Conservation (phyloP, 1,140 invertebrate species). For the Bombus pyrosoma region DNA sequence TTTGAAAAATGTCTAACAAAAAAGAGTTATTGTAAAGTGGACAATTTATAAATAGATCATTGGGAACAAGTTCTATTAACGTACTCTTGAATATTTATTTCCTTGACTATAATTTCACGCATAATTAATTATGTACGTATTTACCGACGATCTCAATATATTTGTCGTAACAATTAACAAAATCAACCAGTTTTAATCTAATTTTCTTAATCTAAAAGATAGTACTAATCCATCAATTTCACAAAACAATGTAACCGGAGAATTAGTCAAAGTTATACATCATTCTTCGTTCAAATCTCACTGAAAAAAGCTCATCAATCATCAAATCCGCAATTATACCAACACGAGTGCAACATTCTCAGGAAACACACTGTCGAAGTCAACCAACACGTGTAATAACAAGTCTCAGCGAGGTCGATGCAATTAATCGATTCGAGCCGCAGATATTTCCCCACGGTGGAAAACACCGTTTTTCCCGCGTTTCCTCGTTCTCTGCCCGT, state of each 20-base stretch:
- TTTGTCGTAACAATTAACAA: too few relatives aligned
- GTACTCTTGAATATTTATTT: neutral
- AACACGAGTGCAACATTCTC: neutral
- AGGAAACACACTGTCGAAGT: neutral
- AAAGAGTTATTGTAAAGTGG: neutral
- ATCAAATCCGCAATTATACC: neutral
- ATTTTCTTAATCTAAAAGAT: too few relatives aligned
- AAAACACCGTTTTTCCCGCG: conserved; percentile 36
- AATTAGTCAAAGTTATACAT: neutral
- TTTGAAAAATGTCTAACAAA: neutral
- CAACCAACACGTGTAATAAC: neutral
- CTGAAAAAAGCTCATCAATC: neutral
- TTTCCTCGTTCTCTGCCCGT: conserved; percentile 21
- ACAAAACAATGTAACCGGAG: too few relatives aligned
- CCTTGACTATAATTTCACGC: neutral
- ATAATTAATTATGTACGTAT: too few relatives aligned
- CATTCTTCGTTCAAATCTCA: neutral
- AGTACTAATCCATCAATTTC: too few relatives aligned
- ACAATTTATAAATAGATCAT: neutral
- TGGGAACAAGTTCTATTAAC: neutral
- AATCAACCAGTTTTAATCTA: too few relatives aligned
- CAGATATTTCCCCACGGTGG: neutral
- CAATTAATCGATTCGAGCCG: conserved; percentile 30
- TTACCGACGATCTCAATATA: too few relatives aligned
- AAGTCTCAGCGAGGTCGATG: neutral